Conservation (phyloP, 2,888 invertebrate genomes). For the Watsonalla cultraria region DNA sequence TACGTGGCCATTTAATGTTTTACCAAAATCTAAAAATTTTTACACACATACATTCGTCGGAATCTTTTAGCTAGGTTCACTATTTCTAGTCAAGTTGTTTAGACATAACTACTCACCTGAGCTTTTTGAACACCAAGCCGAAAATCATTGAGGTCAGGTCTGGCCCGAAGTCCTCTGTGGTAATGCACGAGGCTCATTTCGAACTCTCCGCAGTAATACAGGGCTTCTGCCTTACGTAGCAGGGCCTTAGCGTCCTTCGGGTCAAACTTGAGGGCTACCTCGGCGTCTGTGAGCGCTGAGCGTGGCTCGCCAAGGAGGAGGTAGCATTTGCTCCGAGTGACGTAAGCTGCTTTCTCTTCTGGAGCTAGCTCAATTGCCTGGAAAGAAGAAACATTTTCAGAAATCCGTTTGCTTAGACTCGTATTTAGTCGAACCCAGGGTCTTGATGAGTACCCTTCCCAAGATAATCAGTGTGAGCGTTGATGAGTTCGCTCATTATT, state of each 20-base stretch:
- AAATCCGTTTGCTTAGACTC: not conserved
- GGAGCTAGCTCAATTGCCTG: constrained; percentile 93
- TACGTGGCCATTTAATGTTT: too few relatives aligned
- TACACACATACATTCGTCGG: too few relatives aligned
- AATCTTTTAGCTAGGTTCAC: too few relatives aligned
- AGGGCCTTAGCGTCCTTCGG: constrained; percentile 82
- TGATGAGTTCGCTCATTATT: too few relatives aligned
- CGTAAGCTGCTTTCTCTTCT: constrained; percentile 90
- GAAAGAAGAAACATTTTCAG: constrained; percentile 31
- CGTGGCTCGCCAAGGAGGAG: constrained; percentile 90
- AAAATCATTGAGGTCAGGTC: constrained; percentile 89
- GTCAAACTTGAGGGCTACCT: constrained; percentile 86
- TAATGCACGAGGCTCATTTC: constrained; percentile 95
- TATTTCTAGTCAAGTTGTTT: not conserved
- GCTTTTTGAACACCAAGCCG: constrained; percentile 93
- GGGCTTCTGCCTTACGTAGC: constrained; percentile 94
- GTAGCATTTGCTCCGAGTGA: constrained; percentile 93
- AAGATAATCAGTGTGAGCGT: too few relatives aligned
- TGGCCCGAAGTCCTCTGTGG: constrained; percentile 89
- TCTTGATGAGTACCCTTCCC: too few relatives aligned
- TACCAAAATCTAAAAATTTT: too few relatives aligned
- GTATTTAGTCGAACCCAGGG: too few relatives aligned
- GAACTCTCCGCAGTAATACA: constrained; percentile 95
- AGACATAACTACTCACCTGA: too few relatives aligned
- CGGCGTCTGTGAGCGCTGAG: constrained; percentile 90